Conservation (phyloP, 1,140 invertebrate species). For the Bombyx mandarina region DNA sequence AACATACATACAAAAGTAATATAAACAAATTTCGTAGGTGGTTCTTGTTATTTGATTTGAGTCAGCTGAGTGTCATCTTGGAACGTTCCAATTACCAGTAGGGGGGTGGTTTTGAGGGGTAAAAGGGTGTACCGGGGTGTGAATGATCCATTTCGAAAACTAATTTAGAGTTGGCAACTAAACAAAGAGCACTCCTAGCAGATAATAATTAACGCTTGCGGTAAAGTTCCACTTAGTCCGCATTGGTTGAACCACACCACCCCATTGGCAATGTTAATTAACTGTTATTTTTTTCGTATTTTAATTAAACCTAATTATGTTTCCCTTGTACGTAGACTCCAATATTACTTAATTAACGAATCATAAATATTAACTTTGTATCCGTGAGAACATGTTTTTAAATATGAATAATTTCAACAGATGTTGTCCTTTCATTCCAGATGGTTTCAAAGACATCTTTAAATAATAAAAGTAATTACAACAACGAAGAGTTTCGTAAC, state of each 20-base stretch:
- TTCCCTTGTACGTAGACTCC: too few relatives aligned
- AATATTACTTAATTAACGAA: too few relatives aligned
- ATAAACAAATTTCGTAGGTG: constrained; percentile 44
- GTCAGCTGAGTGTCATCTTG: constrained; percentile 63
- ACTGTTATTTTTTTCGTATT: constrained; percentile 32
- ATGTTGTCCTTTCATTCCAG: too few relatives aligned
- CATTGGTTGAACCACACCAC: constrained; percentile 40
- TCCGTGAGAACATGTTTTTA: too few relatives aligned
- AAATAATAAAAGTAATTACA: too few relatives aligned
- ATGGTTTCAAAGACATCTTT: too few relatives aligned
- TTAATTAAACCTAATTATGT: neutral
- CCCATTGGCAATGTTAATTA: constrained; percentile 59
- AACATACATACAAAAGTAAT: neutral
- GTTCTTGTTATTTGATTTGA: constrained; percentile 67
- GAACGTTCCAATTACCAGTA: constrained; percentile 67
- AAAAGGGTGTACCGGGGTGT: constrained; percentile 42
- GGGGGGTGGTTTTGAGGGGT: constrained; percentile 22
- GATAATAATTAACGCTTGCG: constrained; percentile 71
- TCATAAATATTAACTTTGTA: too few relatives aligned
- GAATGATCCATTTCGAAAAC: constrained; percentile 71
- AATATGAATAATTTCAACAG: too few relatives aligned
- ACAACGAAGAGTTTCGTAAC: too few relatives aligned
- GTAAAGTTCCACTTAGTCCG: constrained; percentile 68
- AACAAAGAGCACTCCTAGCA: constrained; percentile 69
- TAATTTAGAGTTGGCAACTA: constrained; percentile 72